Evolutionary conservation across 2,113 vertebrate genomes (phyloP), one percentile per base, ranked within the genome.

Genomic region (Rostratula benghalensis): DNA sequence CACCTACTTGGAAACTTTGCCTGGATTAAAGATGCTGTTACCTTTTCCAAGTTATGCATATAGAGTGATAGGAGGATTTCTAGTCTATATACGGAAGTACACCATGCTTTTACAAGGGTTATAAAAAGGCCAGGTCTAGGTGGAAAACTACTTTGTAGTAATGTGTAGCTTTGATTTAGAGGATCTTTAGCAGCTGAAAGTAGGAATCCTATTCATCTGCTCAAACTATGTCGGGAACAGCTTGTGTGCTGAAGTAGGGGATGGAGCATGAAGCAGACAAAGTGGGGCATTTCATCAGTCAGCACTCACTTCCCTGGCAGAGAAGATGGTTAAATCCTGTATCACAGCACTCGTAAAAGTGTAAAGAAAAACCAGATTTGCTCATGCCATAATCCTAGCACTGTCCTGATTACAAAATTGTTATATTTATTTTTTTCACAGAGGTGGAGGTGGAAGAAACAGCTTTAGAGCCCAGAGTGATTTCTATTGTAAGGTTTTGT

Each of bases 241-340:
- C 19, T 33, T 9, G n/a, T 37, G 57, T 30, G 65, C 41, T 9
- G 33, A 24, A 51, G 79, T 10, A 1, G 1, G 1, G 8, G 1
- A 50, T 18, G 25, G 41, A 30, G 53, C 9, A 5, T 11, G 13
- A 30, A 82, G 65, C 65, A 35, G n/a, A 4, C 45, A 3, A 60
- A 22, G 11, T 2, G 39, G 13, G 46, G 25, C 22, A 6, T 75
- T 50, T 31, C 60, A 10, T 6, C 70, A 54, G 84, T 39, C 68
- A 83, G 22, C 12, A 19, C 39, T 51, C 4, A 0, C n/a, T 28
- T 59, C 31, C 22, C 33, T 64, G 79, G 11, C 85, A 57, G 50
- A 65, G 43, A 6, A 17, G 30, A 9, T 51, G n/a, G 18, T 46
- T 57, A 54, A 64, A 63, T 80, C 23, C 64, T 65, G 8, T 41